phyloP scores from a whole-genome alignment of 1,140 invertebrate genomes.

The Eupeodes corollae region DNA sequence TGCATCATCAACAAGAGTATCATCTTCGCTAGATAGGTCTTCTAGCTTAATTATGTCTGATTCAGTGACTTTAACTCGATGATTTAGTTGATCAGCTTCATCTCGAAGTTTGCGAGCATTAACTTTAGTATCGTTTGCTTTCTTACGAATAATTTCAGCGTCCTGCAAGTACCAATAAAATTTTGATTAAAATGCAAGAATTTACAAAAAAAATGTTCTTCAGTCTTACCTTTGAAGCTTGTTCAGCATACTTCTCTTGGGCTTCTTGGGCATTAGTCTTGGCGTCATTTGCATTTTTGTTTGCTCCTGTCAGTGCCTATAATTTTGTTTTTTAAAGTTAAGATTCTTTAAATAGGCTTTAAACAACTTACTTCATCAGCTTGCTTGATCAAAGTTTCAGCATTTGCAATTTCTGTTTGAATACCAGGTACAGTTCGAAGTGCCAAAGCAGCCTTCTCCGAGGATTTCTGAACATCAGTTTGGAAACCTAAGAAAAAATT shows the following conservation, averaged over 20 bases:
- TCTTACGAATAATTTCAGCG: slow-evolving; percentile 62
- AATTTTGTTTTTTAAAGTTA: background rate
- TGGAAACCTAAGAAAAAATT: slow-evolving; percentile 62
- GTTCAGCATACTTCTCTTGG: slow-evolving; percentile 55
- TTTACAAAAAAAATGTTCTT: background rate
- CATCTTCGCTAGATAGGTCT: slow-evolving; percentile 60
- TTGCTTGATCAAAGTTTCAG: slow-evolving; percentile 45
- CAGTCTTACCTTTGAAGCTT: slow-evolving; percentile 55
- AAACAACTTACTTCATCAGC: slow-evolving; percentile 45
- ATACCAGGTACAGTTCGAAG: slow-evolving; percentile 63
- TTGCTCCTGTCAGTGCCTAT: slow-evolving; percentile 54
- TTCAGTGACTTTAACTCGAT: slow-evolving; percentile 58
- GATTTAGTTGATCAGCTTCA: slow-evolving; percentile 60
- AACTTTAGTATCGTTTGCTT: slow-evolving; percentile 63
- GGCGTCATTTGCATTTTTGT: slow-evolving; percentile 64
- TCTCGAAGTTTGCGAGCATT: slow-evolving; percentile 61
- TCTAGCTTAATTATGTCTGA: slow-evolving; percentile 58
- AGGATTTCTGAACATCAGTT: slow-evolving; percentile 70
- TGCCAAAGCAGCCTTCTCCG: slow-evolving; percentile 57
- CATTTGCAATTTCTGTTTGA: slow-evolving; percentile 46
- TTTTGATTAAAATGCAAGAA: background rate
- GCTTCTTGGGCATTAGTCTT: slow-evolving; percentile 65
- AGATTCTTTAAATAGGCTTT: slow-evolving; percentile 46
- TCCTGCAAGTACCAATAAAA: slow-evolving; percentile 35
- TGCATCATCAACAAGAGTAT: slow-evolving; percentile 59